phyloP scores from a whole-genome alignment of 1,140 invertebrate genomes.

The Pristionchus pacificus region DNA sequence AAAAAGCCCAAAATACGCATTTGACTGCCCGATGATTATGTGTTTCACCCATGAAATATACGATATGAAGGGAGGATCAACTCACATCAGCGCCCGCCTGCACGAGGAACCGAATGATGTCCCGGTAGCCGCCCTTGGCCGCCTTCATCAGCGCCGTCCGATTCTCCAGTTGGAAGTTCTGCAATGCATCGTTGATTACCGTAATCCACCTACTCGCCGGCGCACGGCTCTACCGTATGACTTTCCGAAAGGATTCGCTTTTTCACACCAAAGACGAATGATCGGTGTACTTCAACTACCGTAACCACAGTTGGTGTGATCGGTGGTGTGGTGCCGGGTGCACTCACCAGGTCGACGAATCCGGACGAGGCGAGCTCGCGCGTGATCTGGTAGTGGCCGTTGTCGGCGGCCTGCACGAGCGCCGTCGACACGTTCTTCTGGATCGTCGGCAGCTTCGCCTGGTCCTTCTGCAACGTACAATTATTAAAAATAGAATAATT shows the following conservation, averaged over 20 bases:
- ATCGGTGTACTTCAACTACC: too few species aligned
- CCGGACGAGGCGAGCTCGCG: conserved; percentile 58
- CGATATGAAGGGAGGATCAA: conserved; percentile 32
- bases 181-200: conserved; percentile 34
- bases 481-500: too few species aligned
- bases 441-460: background rate
- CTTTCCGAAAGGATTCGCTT: too few species aligned
- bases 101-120: conserved; percentile 61
- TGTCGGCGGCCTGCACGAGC: conserved; percentile 62
- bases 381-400: conserved; percentile 61
- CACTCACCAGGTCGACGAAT: conserved; percentile 58
- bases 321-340: too few species aligned
- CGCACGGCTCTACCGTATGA: background rate
- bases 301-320: too few species aligned
- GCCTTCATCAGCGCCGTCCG: conserved; percentile 64
- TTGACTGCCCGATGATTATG: too few species aligned
- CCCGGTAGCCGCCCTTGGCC: conserved; percentile 60
- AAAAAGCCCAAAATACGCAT: too few species aligned
- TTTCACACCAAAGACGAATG: too few species aligned
- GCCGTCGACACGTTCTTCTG: conserved; percentile 52
- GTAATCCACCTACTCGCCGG: conserved; percentile 1
- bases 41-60: too few species aligned
- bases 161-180: conserved; percentile 55
- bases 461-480: too few species aligned
- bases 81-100: conserved; percentile 56